Base-by-base conservation (phyloP, 1,140 invertebrate genomes). In the Bathynomus jamesi region DNA sequence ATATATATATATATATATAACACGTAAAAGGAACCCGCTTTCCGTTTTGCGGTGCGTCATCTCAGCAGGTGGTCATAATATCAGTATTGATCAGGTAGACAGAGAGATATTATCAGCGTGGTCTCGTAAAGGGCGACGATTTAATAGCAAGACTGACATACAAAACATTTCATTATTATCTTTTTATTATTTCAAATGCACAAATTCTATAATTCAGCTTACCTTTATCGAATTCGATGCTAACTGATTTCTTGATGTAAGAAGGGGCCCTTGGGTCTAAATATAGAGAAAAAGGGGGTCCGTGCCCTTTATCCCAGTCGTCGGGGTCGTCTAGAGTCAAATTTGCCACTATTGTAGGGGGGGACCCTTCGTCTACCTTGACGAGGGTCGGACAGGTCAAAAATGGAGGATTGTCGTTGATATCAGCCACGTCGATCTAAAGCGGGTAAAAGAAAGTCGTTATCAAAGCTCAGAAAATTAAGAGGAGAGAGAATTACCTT, bases 191-290 rank as follows among this genome's bases (percentile, higher is more conserved):
- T n/a, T n/a, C n/a, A n/a, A n/a, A n/a, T n/a, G n/a, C n/a, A n/a
- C n/a, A n/a, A n/a, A n/a, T n/a, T n/a, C n/a, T n/a, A 53, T 21
- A 5, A 53, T 1, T 11, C 21, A 53, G 40, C 88, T 87, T 81
- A 91, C 90, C 94, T 83, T 92, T 91, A 85, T 95, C 92, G 84
- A 93, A 92, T 83, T 94, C 92, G 29, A 96, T 93, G 87, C 92
- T 94, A 82, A 95, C 95, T 46, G 92, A 94, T 27, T 91, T 90
- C 79, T 91, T 86, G 69, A 95, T 95, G 75, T 93, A 89, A 79
- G 94, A 91, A 81, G 93, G 92, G 10, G 93, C 93, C 79, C 93
- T 93, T n/a, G 92, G 91, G 81, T 95, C 93, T 83, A 96, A 87
- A 69, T 91, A 85, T 82, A 97, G 95, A 61, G 92, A 92, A 83